Evolutionary conservation across 2,113 vertebrate species (phyloP), one percentile per base, ranked within the genome.

Genomic region (Rhinolophus sinicus): DNA sequence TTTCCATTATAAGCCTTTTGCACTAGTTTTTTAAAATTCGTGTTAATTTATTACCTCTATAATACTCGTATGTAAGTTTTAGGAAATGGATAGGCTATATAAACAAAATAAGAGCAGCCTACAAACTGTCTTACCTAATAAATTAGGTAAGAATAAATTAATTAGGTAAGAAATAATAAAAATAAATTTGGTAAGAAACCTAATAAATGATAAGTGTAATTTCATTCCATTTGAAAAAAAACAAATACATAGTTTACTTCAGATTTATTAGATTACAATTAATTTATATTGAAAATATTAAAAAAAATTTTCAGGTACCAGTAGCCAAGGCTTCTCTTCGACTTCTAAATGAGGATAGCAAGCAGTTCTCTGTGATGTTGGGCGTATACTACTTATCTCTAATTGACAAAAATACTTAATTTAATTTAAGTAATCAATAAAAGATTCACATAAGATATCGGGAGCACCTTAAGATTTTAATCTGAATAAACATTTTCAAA

Each of bases 401-500:
- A 80, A 70, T n/a, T 91, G 62, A 78, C 33, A 62, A 91, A 75
- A 70, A 78, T 56, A 67, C 40, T 84, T 76, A 60, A 82, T 78
- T 95, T 50, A 24, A 94, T 76, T 90, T 94, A 18, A 33, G 6
- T 78, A 78, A 24, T 80, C 28, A 80, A 28, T 95, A 73, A 86
- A 80, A 86, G 54, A 18, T 22, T 80, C 54, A 70, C 30, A 28
- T 30, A 44, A 91, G 58, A 73, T 69, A 80, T 54, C 80, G 65
- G 44, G 64, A 90, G 13, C 47, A 80, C 15, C 47, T 80, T 80
- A 80, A 95, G 35, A 73, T 80, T 95, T 87, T 95, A 73, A 56
- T 64, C 44, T 86, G 80, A 62, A 72, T 40, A 88, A 69, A 44
- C 15, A 69, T 33, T 92, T 75, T 73, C 35, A 60, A 33, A 76